Evolutionary conservation across 2,888 invertebrate species (phyloP).

Genomic region (Esperia sulphurella): DNA sequence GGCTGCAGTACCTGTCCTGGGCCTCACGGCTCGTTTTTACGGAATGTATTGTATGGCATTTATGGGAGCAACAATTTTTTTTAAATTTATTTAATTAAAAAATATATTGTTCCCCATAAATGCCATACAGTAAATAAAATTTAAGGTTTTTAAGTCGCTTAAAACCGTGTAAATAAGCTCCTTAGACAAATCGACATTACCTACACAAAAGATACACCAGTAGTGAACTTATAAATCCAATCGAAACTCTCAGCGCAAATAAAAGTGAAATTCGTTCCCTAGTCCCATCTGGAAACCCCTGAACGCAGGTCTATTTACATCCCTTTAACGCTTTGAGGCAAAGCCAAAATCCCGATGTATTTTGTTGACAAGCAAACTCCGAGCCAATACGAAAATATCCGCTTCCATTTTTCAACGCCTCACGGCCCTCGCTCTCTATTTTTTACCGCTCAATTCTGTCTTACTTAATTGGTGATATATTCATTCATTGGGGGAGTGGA

Average conservation of each 20-base stretch:
- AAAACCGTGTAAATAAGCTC: too few species aligned
- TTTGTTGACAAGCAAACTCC: constrained; percentile 26
- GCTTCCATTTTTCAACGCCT: constrained; percentile 29
- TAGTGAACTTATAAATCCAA: too few species aligned
- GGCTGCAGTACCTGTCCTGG: too few species aligned
- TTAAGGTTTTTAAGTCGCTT: too few species aligned
- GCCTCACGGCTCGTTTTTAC: too few species aligned
- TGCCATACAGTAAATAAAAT: too few species aligned
- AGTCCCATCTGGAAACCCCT: constrained; percentile 10
- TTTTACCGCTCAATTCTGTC: neutral
- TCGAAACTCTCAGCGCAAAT: neutral
- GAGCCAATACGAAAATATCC: constrained; percentile 27
- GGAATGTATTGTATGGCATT: too few species aligned
- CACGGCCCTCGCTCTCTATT: neutral
- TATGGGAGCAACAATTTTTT: too few species aligned
- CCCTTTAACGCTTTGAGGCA: constrained; percentile 16
- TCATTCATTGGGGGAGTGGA: neutral
- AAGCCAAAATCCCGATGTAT: constrained; percentile 18
- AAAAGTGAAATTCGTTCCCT: neutral
- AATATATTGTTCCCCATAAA: too few species aligned
- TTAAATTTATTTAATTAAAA: too few species aligned
- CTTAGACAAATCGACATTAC: too few species aligned
- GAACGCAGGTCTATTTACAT: constrained; percentile 23
- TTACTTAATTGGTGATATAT: neutral
- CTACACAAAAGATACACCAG: too few species aligned